Base-by-base conservation (phyloP, 2,113 vertebrate genomes). In the Tragelaphus strepsiceros region DNA sequence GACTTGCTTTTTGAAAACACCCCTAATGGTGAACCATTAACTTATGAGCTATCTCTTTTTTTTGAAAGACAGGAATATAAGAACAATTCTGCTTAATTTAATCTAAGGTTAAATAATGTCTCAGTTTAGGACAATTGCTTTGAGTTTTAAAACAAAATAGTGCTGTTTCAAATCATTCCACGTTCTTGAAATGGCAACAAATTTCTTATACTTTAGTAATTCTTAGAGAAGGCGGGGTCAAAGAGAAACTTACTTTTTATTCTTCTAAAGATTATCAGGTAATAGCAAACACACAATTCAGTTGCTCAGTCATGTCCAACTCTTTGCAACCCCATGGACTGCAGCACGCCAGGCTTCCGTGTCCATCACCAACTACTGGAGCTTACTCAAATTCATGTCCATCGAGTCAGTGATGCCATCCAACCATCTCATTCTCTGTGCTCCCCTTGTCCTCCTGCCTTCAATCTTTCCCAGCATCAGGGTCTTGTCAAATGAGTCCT, bases 81-180 rank as follows among this genome's bases (percentile, higher is more conserved):
- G 94, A 98, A 89, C 10, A 95, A 82, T 83, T 97, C 54, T 91
- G 39, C 26, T 95, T 97, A 83, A 90, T 95, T 95, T 88, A 35
- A 30, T 49, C 39, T 88, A 88, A 97, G 95, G 43, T 59, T 92
- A 97, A 92, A 85, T 46, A 61, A 51, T 78, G 30, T 62, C 51
- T 94, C 14, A 46, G 62, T 95, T 71, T 82, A 92, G 89, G 51
- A 88, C 56, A 97, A 86, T 13, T 59, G 21, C 21, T 83, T 92
- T 62, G 15, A 96, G 39, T 21, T 88, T 94, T 90, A 85, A 91
- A 97, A 87, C 17, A 96, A 97, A 96, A 74, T 28, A 96, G n/a
- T 28, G 49, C 43, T 85, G 58, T 71, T 95, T 97, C 56, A 83
- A 91, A 74, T 95, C 74, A 96, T 43, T 83, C 17, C 32, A 95